Conservation (phyloP, 2,888 invertebrate species). For the Steromphala cineraria region DNA sequence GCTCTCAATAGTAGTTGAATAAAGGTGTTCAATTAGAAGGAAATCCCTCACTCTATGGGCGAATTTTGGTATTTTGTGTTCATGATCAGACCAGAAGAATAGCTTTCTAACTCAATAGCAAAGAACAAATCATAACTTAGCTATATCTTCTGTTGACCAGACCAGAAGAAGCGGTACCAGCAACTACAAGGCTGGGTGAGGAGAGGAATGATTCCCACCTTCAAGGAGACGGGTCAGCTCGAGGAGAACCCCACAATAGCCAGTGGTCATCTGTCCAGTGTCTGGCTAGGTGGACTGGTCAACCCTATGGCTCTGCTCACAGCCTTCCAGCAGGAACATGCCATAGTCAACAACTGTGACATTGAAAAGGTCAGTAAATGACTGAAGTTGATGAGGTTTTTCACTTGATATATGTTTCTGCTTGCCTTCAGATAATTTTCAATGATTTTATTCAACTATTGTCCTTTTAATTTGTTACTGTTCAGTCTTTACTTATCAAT, state of each 20-base stretch:
- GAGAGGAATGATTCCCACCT: constrained; percentile 68
- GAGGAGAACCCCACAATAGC: constrained; percentile 50
- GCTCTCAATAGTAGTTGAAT: no score
- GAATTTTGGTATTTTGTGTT: no score
- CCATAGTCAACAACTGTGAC: constrained; percentile 58
- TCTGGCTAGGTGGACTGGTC: constrained; percentile 73
- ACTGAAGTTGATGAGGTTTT: no score
- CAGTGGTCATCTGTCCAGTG: constrained; percentile 60
- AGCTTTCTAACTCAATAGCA: no score
- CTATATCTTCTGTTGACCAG: no score
- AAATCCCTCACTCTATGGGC: no score
- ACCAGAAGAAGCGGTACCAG: constrained; percentile 62
- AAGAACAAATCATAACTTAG: not conserved
- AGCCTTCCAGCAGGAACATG: constrained; percentile 70
- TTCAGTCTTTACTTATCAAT: no score
- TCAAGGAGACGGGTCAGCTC: constrained; percentile 39
- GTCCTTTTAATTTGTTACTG: no score
- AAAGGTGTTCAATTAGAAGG: no score
- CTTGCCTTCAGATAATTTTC: not conserved
- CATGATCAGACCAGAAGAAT: no score
- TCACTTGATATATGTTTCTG: no score
- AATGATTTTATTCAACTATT: not conserved
- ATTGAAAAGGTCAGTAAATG: constrained; percentile 64
- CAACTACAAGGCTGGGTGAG: constrained; percentile 70
- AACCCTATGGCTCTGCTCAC: constrained; percentile 71